A percentile compares a stretch with the other conserved stretches of the same genome.
Conservation (phyloP, 2,797 vertebrate species). For the Chaunax sp. region DNA sequence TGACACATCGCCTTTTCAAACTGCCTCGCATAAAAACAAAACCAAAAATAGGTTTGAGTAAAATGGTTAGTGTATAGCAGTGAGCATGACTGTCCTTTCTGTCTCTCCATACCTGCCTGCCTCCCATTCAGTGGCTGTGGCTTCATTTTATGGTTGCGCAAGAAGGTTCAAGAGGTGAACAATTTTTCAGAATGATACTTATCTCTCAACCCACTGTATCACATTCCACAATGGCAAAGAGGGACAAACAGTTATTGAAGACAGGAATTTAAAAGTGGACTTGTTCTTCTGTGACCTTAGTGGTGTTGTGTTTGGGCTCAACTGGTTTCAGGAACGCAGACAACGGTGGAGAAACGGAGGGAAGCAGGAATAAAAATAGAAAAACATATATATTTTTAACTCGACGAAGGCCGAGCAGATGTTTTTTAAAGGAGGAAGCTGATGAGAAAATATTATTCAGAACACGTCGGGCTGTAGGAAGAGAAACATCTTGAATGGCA, state of each 20-base stretch:
- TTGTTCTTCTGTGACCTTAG: conserved; percentile 41
- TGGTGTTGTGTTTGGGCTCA: conserved; percentile 40
- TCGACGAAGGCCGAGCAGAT: not conserved
- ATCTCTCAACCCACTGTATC: conserved; percentile 47
- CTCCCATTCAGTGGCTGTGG: not conserved
- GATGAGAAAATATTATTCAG: conserved; percentile 24
- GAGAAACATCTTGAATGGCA: conserved; percentile 50
- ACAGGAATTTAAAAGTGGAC: conserved; percentile 37
- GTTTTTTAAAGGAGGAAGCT: conserved; percentile 17
- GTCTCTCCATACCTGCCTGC: not conserved
- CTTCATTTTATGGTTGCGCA: conserved; percentile 9
- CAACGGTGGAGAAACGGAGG: conserved; percentile 12
- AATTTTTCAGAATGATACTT: conserved; percentile 46
- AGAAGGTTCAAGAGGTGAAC: conserved; percentile 35
- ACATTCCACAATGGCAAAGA: conserved; percentile 47
- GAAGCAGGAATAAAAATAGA: conserved; percentile 11
- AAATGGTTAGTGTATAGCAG: not conserved
- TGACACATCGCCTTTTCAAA: conserved; percentile 26
- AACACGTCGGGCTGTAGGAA: conserved; percentile 46
- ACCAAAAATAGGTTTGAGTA: conserved; percentile 39
- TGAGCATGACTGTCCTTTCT: not conserved
- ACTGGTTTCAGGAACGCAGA: conserved; percentile 50
- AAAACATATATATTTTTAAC: not conserved
- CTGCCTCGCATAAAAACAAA: conserved; percentile 23
- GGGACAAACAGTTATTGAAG: conserved; percentile 31